Percentiles rank a stretch among this genome's conserved stretches.
These are phyloP conservation scores for Ormyrus labotus DNA, from an alignment of 2,888 invertebrate genomes.

Conservation along the genomic window DNA sequence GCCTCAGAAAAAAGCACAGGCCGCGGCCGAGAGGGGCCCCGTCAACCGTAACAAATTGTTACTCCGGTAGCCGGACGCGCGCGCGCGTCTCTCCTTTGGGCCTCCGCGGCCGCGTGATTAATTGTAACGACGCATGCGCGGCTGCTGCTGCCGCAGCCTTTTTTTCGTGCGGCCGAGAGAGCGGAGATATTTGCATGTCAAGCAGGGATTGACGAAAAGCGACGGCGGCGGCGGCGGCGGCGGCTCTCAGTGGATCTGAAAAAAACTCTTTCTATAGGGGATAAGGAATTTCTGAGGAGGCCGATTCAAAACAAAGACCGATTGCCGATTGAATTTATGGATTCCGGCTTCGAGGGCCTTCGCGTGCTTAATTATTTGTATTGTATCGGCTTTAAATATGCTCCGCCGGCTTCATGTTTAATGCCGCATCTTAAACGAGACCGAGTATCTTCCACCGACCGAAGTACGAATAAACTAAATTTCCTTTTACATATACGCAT, in stretches of 20 bases:
- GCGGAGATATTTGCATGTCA: slow-evolving; percentile 52
- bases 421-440: too few relatives aligned
- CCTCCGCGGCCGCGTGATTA: slow-evolving; percentile 48
- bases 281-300: background rate
- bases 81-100: slow-evolving; percentile 9
- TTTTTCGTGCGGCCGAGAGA: too few relatives aligned
- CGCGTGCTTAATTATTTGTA: too few relatives aligned
- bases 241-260: slow-evolving; percentile 41
- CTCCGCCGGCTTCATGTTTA: background rate
- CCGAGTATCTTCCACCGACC: too few relatives aligned
- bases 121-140: slow-evolving; percentile 50
- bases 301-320: slow-evolving; percentile 16
- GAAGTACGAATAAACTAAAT: too few relatives aligned
- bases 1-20: too few relatives aligned
- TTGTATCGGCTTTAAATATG: background rate
- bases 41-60: slow-evolving; percentile 74
- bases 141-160: background rate
- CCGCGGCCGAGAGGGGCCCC: slow-evolving; percentile 55
- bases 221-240: slow-evolving; percentile 26
- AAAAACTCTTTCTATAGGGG: background rate
- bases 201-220: slow-evolving; percentile 51
- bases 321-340: slow-evolving; percentile 20
- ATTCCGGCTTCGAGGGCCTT: too few relatives aligned
- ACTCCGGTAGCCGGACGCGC: slow-evolving; percentile 67
- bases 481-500: too few relatives aligned